Evolutionary conservation across 2,888 invertebrate genomes (phyloP), one percentile per base, ranked within the genome.

Genomic region (Agrochola circellaris): DNA sequence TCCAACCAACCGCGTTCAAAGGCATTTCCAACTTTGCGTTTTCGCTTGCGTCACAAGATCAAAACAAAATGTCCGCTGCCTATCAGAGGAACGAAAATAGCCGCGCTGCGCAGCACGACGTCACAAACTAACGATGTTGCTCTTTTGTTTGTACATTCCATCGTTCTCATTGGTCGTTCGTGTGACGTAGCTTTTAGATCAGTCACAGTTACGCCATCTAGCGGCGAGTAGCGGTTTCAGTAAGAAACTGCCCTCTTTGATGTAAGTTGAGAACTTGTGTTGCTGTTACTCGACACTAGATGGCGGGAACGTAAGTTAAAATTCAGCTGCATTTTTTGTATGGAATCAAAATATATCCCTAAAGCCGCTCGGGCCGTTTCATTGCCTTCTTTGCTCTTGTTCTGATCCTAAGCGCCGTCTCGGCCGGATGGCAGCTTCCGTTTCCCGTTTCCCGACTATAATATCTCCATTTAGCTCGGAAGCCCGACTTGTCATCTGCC

Each of bases 21-120:
- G 96, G 94, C 96, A 96, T 96, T 91, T 93, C 91, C 89, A 86
- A 85, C 82, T 77, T 87, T 87, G 83, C 82, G 90, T 89, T 89
- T 89, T 87, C 81, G 85, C 87, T 86, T 90, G 88, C 89, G 87
- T 89, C 90, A 93, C 91, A 87, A 85, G 82, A 87, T 88, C 88
- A 88, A 93, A 93, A 94, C 96, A 96, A 96, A 94, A 96, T 96
- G 96, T 95, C 95, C 89, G 92, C 94, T 88, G 75, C 95, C 95
- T 95, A 95, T 95, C 95, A 94, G 88, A 92, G 88, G 91, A 92
- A 92, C 93, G 92, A 91, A 95, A 94, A 95, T 95, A 95, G 91
- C 89, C 92, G 93, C 93, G 93, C 94, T 94, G 95, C 93, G 94
- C 94, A 93, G 93, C 93, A 93, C 93, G 90, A 96, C 95, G 95